Evolutionary conservation across 1,140 invertebrate genomes (phyloP).

Genomic region (Sitobion miscanthi): DNA sequence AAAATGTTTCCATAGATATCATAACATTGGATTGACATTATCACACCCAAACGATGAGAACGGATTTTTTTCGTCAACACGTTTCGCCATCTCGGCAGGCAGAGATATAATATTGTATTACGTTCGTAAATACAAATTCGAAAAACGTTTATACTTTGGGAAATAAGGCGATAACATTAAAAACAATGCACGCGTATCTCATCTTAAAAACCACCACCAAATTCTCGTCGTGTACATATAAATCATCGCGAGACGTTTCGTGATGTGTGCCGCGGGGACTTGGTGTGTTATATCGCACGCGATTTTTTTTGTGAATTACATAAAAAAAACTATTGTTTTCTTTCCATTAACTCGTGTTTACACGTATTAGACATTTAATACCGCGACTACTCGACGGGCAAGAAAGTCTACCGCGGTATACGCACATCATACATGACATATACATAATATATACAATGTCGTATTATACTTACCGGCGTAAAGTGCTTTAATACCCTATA

Average conservation of each 20-base stretch:
- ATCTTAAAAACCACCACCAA: background rate
- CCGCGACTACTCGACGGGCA: background rate
- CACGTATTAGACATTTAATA: background rate
- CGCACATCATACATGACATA: background rate
- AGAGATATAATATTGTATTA: background rate
- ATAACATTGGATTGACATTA: background rate
- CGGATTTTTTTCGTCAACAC: background rate
- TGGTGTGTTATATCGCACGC: background rate
- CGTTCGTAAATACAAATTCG: background rate
- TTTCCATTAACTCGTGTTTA: background rate
- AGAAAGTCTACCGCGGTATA: background rate
- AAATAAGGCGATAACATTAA: background rate
- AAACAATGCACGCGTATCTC: background rate
- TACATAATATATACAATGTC: background rate
- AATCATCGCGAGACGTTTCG: background rate
- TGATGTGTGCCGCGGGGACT: background rate
- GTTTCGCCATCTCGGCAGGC: too few relatives aligned
- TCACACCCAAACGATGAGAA: background rate
- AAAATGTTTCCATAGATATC: background rate
- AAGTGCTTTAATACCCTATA: background rate
- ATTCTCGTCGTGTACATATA: background rate
- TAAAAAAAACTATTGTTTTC: background rate
- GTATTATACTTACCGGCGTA: background rate
- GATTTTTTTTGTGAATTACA: background rate
- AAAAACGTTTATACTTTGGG: background rate